Percentiles rank a stretch among this genome's conserved stretches.
These are phyloP conservation scores for Dorcus hopei DNA, from an alignment of 2,888 invertebrate species.

Conservation along the genomic window DNA sequence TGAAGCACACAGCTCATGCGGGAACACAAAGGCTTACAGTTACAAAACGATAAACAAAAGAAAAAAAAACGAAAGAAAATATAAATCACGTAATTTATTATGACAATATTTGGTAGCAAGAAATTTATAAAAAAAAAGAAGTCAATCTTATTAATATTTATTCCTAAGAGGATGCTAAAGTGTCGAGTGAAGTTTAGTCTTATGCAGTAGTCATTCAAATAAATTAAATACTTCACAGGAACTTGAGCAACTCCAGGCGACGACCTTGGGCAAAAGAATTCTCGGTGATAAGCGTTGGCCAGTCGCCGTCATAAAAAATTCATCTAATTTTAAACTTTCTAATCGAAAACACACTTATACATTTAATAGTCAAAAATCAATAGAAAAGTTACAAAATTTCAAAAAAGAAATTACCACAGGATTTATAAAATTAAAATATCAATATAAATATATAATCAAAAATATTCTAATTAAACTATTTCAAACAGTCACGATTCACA, in stretches of 20 bases:
- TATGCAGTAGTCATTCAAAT: constrained; percentile 5
- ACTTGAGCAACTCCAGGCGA: constrained; percentile 27
- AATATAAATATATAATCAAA: constrained; percentile 49
- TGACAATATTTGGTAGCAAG: constrained; percentile 53
- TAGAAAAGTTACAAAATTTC: constrained; percentile 35
- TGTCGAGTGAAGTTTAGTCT: constrained; percentile 6
- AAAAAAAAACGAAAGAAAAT: constrained; percentile 44
- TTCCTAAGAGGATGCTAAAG: constrained; percentile 5
- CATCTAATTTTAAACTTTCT: constrained; percentile 49
- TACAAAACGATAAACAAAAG: constrained; percentile 30
- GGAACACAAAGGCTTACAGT: constrained; percentile 35
- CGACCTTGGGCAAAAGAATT: no score
- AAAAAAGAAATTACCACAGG: constrained; percentile 14
- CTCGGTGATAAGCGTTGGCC: no score
- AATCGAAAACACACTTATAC: constrained; percentile 51
- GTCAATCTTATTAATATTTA: constrained; percentile 31
- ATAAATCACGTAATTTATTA: constrained; percentile 53
- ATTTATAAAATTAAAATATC: constrained; percentile 48
- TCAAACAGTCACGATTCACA: constrained; percentile 47
- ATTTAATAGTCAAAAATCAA: constrained; percentile 49
- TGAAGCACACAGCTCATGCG: constrained; percentile 35
- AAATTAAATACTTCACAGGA: constrained; percentile 30
- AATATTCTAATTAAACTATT: constrained; percentile 48
- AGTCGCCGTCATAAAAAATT: constrained; percentile 34
- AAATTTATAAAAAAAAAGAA: constrained; percentile 42